Evolutionary conservation across 2,888 invertebrate genomes (phyloP), one percentile per base, ranked within the genome.

Genomic region (Schizaphis graminum): DNA sequence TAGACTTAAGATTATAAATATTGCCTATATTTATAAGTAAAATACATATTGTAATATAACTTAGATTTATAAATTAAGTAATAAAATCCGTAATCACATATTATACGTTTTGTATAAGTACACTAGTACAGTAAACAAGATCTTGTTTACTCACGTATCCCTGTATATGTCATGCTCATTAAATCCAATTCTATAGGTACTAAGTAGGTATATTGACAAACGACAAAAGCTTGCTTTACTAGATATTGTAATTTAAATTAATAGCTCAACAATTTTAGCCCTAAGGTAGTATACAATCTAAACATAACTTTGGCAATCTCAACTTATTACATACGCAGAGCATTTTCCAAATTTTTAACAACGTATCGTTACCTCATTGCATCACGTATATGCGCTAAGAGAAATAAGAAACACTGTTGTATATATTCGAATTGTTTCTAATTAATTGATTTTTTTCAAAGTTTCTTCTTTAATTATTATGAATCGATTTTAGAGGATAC

Each of bases 201-300:
- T 13, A 67, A 2, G 67, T 67, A 67, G 28, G 28, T n/a, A 24
- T 44, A 56, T 61, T 57, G 89, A 89, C 57, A 35, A 88, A 53
- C 35, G 88, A 87, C 87, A 53, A 53, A 49, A 88, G 89, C 41
- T 61, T 8, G 44, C 16, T 44, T 44, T 28, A 1, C 41, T 24
- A 10, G 16, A 28, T 77, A 77, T 35, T 61, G 61, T 89, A n/a
- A 89, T 89, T 89, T 28, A 44, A 89, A 89, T 89, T 47, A n/a
- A 61, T 47, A 89, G 28, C 44, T 41, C 21, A 88, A 89, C 89
- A 57, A 89, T 26, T 61, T 61, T 7, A 5, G 8, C 26, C 89
- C 44, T 16, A 2, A 28, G 28, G 44, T 28, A 28, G 44, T 57
- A 44, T 26, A 11, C 10, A 35, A 89, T 26, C 88, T 41, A 53